phyloP scores from a whole-genome alignment of 2,888 invertebrate species.

The Pachymerium ferrugineum region DNA sequence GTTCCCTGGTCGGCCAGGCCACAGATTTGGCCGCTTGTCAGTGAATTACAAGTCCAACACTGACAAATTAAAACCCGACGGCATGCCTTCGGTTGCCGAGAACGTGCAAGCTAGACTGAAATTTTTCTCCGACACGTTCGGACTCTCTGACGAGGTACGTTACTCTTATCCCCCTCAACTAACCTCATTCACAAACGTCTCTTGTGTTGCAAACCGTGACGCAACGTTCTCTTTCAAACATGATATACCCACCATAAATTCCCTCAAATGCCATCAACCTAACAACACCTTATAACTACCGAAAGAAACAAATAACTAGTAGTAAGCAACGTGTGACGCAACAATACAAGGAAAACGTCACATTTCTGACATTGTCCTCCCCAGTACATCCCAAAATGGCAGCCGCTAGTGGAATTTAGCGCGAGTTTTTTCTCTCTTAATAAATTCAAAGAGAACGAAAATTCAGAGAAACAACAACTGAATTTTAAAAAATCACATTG shows the following conservation, averaged over 20 bases:
- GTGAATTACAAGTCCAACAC: slow-evolving; percentile 3
- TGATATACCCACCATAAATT: no score
- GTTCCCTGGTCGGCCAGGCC: slow-evolving; percentile 36
- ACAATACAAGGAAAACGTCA: not conserved
- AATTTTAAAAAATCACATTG: no score
- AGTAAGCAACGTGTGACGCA: not conserved
- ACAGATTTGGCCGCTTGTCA: slow-evolving; percentile 34
- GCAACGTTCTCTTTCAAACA: not conserved
- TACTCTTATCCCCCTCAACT: not conserved
- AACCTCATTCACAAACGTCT: no score
- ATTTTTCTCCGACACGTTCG: slow-evolving; percentile 33
- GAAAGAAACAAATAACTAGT: no score
- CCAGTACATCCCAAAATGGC: not conserved
- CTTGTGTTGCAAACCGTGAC: not conserved
- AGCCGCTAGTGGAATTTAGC: not conserved
- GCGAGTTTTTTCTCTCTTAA: not conserved
- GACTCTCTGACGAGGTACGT: slow-evolving; percentile 36
- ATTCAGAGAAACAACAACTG: no score
- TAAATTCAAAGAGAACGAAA: no score
- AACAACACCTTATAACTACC: no score
- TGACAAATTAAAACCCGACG: not conserved
- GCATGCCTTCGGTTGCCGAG: not conserved
- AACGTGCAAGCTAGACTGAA: slow-evolving; percentile 20
- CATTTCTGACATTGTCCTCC: not conserved
- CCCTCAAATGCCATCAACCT: no score